These are phyloP conservation scores for Anaspis maculata DNA, from an alignment of 2,888 invertebrate species.

Conservation along the genomic window DNA sequence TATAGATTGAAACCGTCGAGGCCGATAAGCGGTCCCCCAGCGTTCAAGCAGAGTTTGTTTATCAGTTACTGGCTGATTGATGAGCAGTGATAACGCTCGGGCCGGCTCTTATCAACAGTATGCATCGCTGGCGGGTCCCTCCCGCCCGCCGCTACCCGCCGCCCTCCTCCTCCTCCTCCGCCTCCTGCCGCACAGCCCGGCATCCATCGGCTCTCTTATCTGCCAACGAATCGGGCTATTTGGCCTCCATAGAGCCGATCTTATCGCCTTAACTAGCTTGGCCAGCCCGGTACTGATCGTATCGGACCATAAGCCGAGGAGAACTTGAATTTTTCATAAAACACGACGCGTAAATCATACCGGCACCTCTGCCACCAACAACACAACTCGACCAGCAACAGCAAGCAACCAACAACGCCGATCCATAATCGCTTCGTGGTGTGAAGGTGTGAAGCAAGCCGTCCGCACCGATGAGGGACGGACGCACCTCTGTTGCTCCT, in stretches of 20 bases:
- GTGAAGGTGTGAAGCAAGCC: constrained; percentile 10
- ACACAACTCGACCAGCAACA: too few species aligned
- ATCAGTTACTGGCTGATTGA: constrained; percentile 43
- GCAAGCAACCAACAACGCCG: constrained; percentile 13
- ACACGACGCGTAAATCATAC: constrained; percentile 37
- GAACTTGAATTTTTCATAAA: constrained; percentile 33
- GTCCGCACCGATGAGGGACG: not conserved
- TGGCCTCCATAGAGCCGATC: constrained; percentile 45
- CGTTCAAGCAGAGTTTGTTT: constrained; percentile 42
- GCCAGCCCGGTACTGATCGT: constrained; percentile 46
- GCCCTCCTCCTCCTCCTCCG: constrained; percentile 29
- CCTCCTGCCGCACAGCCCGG: constrained; percentile 27
- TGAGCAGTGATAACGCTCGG: constrained; percentile 42
- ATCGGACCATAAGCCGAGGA: constrained; percentile 35
- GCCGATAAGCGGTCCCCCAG: constrained; percentile 45
- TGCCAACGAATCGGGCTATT: constrained; percentile 41
- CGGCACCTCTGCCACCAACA: too few species aligned
- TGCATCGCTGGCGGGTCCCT: constrained; percentile 33
- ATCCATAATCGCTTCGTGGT: constrained; percentile 8
- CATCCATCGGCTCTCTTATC: constrained; percentile 30
- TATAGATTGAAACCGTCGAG: constrained; percentile 48
- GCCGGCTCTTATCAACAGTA: constrained; percentile 41
- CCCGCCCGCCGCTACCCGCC: constrained; percentile 30
- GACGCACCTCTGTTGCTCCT: not conserved
- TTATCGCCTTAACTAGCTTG: constrained; percentile 51